Evolutionary conservation across 23 tunicate species (phyloP).

Genomic region (Corella eumyota): DNA sequence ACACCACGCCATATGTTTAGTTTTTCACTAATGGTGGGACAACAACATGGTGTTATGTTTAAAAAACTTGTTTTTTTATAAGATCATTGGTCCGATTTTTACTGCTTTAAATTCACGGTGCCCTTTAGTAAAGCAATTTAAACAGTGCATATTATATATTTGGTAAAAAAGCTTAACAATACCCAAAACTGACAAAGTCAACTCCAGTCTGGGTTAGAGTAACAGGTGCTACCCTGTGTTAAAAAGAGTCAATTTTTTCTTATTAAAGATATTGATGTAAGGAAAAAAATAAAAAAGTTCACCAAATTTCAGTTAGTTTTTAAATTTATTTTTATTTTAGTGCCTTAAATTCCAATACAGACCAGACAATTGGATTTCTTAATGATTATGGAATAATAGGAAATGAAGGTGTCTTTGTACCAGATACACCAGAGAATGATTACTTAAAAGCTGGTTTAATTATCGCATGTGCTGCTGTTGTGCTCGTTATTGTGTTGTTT

Average conservation of each 20-base stretch:
- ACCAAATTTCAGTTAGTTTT: not conserved
- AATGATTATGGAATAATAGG: conserved; percentile 9
- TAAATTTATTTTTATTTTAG: conserved; percentile 1
- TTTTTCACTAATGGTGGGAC: too few relatives aligned
- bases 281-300: not conserved
- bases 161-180: too few relatives aligned
- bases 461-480: conserved; percentile 13
- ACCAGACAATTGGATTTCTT: not conserved
- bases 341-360: not conserved
- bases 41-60: too few relatives aligned
- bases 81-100: too few relatives aligned
- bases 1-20: too few relatives aligned
- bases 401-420: not conserved
- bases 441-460: conserved; percentile 17
- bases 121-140: too few relatives aligned
- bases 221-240: too few relatives aligned
- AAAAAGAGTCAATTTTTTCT: not conserved
- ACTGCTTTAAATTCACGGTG: too few relatives aligned
- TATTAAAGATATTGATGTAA: conserved; percentile 1
- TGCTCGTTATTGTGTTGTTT: conserved; percentile 22
- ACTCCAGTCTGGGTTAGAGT: too few relatives aligned
- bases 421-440: not conserved
- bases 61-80: too few relatives aligned
- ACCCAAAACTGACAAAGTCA: too few relatives aligned
- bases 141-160: too few relatives aligned